phyloP scores from a whole-genome alignment of 2,888 invertebrate species.

The Drosophila prolongata region DNA sequence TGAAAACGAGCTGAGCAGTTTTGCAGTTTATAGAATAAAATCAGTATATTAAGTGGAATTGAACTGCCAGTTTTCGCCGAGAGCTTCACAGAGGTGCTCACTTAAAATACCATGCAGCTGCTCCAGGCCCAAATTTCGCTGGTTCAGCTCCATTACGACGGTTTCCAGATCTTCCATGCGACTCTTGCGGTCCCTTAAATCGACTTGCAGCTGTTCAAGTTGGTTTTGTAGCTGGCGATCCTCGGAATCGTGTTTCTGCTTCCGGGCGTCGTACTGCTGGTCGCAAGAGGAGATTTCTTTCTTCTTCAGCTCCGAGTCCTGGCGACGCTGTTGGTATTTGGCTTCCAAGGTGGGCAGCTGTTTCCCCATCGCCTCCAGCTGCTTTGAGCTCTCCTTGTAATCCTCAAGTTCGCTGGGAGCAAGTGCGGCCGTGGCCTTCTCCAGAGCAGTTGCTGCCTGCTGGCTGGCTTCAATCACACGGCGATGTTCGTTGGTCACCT shows the following conservation, averaged over 20 bases:
- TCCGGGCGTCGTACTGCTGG: conserved; percentile 14
- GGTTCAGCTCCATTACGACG: conserved; percentile 10
- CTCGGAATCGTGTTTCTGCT: conserved; percentile 7
- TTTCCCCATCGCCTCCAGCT: conserved; percentile 44
- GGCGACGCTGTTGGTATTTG: conserved; percentile 18
- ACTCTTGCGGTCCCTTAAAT: neutral
- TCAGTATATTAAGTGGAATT: conserved; percentile 35
- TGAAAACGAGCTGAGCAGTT: conserved; percentile 54
- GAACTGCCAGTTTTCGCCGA: conserved; percentile 25
- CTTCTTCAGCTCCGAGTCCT: conserved; percentile 16
- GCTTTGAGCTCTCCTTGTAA: conserved; percentile 44
- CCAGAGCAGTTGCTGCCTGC: conserved; percentile 48
- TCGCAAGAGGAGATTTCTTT: conserved; percentile 1
- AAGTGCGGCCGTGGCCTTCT: conserved; percentile 50
- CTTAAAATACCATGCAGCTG: neutral
- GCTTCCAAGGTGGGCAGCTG: conserved; percentile 5
- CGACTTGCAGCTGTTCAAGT: neutral
- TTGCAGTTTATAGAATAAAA: conserved; percentile 43
- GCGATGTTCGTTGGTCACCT: conserved; percentile 55
- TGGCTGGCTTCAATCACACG: conserved; percentile 43
- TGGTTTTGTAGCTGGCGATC: conserved; percentile 7
- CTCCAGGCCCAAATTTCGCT: conserved; percentile 22
- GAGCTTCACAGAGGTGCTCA: conserved; percentile 18
- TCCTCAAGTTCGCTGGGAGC: conserved; percentile 45
- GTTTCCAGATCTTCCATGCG: neutral